These are phyloP conservation scores for Labrus mixtus DNA, from an alignment of 2,113 vertebrate genomes.

Conservation along the genomic window DNA sequence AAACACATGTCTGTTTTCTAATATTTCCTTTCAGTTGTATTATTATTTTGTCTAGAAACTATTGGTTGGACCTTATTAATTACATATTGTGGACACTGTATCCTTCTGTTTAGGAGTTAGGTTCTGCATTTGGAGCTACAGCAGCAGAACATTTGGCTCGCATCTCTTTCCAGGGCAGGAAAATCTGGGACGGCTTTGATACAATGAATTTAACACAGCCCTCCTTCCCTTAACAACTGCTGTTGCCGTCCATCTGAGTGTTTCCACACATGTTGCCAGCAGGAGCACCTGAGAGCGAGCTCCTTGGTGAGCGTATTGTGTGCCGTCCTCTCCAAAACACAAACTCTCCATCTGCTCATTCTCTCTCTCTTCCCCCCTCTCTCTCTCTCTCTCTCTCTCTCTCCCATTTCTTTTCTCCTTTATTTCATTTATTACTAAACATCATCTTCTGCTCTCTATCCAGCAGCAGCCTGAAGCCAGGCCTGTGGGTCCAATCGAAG, in stretches of 20 bases:
- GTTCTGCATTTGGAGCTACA: not conserved
- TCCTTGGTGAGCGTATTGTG: conserved; percentile 39
- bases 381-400: not conserved
- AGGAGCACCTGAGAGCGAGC: conserved; percentile 57
- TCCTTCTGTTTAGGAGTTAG: not conserved
- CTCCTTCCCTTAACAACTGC: conserved; percentile 48
- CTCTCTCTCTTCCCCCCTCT: not conserved
- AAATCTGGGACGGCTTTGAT: conserved; percentile 35
- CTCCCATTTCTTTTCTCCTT: conserved; percentile 15
- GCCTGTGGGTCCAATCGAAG: conserved; percentile 38
- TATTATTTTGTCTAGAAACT: too few relatives aligned
- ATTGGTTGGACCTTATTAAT: too few relatives aligned
- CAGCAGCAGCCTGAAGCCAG: conserved; percentile 37
- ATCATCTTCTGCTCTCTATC: conserved; percentile 41
- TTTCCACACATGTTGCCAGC: conserved; percentile 57
- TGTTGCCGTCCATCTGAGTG: conserved; percentile 53
- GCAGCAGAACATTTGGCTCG: conserved; percentile 2
- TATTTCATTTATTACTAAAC: conserved; percentile 41
- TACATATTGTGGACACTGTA: not conserved
- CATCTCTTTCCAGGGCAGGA: conserved; percentile 18
- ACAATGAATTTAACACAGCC: conserved; percentile 59
- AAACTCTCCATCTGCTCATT: conserved; percentile 47
- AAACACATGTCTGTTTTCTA: not conserved
- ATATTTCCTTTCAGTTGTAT: too few relatives aligned
- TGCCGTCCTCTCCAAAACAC: conserved; percentile 47